These are phyloP conservation scores for Strigamia crassipes DNA, from an alignment of 2,888 invertebrate genomes.

Conservation along the genomic window DNA sequence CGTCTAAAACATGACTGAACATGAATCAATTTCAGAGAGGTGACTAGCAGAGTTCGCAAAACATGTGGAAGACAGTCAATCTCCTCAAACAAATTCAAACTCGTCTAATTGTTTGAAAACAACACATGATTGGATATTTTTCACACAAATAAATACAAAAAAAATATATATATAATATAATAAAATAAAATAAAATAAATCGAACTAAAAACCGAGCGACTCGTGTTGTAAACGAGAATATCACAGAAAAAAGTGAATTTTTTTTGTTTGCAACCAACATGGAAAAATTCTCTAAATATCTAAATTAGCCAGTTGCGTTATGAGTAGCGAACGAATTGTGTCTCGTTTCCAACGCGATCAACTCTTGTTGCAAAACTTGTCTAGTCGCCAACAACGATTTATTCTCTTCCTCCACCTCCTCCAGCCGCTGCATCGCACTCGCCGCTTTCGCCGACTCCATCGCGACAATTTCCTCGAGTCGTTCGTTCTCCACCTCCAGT, in stretches of 20 bases:
- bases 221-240: background rate
- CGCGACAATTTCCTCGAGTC: slow-evolving; percentile 2
- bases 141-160: background rate
- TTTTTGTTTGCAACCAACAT: background rate
- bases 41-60: slow-evolving; percentile 14
- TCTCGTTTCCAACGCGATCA: slow-evolving; percentile 25
- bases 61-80: slow-evolving; percentile 14
- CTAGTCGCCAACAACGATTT: slow-evolving; percentile 42
- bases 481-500: slow-evolving; percentile 39
- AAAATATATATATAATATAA: background rate
- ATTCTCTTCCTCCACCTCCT: slow-evolving; percentile 47
- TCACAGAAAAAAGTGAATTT: background rate
- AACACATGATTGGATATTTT: slow-evolving; percentile 13
- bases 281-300: background rate
- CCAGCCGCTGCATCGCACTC: background rate
- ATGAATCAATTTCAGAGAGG: too few species aligned
- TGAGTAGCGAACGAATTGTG: background rate
- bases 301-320: background rate
- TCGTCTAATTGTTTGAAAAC: background rate
- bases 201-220: background rate
- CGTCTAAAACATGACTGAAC: background rate
- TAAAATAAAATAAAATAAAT: background rate
- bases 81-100: background rate
- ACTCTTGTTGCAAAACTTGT: slow-evolving; percentile 46
- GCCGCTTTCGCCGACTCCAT: slow-evolving; percentile 14